Conservation (phyloP, 2,888 invertebrate species). For the Venusia cambrica region DNA sequence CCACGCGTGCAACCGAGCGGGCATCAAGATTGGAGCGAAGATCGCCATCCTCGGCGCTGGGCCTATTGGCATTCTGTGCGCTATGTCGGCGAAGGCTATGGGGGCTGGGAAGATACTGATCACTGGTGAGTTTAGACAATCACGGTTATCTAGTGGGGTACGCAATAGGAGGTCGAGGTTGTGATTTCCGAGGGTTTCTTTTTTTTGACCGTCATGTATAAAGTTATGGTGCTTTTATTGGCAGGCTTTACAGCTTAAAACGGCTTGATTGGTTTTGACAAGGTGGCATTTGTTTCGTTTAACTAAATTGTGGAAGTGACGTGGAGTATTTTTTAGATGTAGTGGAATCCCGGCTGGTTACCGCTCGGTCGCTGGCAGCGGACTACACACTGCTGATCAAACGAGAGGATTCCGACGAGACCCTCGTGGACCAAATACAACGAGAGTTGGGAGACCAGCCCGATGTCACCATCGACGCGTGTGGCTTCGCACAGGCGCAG, state of each 20-base stretch:
- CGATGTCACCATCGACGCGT: slow-evolving; percentile 92
- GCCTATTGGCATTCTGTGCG: slow-evolving; percentile 91
- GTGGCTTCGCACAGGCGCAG: slow-evolving; percentile 88
- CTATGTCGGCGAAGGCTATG: slow-evolving; percentile 90
- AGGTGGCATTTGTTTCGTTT: too few species aligned
- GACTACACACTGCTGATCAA: slow-evolving; percentile 83
- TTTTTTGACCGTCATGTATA: too few species aligned
- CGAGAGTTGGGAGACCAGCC: slow-evolving; percentile 82
- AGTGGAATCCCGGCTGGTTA: slow-evolving; percentile 83
- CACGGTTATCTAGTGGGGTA: too few species aligned
- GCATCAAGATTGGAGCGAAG: slow-evolving; percentile 85
- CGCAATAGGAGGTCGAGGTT: too few species aligned
- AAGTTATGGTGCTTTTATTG: too few species aligned
- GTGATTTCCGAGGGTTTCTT: too few species aligned
- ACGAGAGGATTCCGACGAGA: slow-evolving; percentile 75
- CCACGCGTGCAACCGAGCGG: slow-evolving; percentile 93
- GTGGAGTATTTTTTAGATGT: slow-evolving; percentile 84
- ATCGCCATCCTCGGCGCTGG: slow-evolving; percentile 91
- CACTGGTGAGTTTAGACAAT: slow-evolving; percentile 83
- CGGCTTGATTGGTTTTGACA: too few species aligned
- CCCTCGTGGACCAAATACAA: slow-evolving; percentile 79
- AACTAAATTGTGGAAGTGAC: too few species aligned
- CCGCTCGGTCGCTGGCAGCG: slow-evolving; percentile 89
- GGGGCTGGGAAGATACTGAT: slow-evolving; percentile 90
- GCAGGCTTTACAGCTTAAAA: too few species aligned